Conservation (phyloP, 2,797 vertebrate genomes). For the Taeniopygia guttata region DNA sequence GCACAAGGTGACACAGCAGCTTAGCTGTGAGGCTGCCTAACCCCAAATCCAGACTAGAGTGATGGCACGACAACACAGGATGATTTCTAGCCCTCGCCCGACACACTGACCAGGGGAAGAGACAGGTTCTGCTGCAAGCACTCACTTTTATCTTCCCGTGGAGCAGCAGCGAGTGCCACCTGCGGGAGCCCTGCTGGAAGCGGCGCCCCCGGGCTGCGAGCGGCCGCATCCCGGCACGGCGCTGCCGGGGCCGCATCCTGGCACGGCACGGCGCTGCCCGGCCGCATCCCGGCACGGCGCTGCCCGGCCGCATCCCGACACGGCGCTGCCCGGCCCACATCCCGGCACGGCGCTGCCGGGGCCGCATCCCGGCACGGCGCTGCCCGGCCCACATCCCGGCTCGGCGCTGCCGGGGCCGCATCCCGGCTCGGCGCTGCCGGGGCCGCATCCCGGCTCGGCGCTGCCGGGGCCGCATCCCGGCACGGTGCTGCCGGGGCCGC, state of each 20-base stretch:
- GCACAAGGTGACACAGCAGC: neutral
- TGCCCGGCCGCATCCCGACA: no score
- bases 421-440: no score
- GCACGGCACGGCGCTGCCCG: no score
- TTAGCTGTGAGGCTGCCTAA: neutral
- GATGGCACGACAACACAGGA: accelerated
- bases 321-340: no score
- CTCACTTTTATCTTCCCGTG: accelerated
- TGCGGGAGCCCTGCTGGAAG: neutral
- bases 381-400: no score
- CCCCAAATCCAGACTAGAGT: neutral
- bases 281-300: no score
- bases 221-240: neutral
- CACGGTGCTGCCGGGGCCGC: no score
- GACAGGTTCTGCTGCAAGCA: neutral
- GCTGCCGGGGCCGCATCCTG: no score
- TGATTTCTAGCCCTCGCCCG: neutral
- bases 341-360: neutral
- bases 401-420: no score
- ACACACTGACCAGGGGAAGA: neutral
- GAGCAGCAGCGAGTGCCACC: slow-evolving; percentile 23
- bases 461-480: no score
- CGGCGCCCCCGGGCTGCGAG: neutral
- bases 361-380: no score
- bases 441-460: neutral